Conservation (phyloP, 2,113 vertebrate species). For the Collichthys lucidus region DNA sequence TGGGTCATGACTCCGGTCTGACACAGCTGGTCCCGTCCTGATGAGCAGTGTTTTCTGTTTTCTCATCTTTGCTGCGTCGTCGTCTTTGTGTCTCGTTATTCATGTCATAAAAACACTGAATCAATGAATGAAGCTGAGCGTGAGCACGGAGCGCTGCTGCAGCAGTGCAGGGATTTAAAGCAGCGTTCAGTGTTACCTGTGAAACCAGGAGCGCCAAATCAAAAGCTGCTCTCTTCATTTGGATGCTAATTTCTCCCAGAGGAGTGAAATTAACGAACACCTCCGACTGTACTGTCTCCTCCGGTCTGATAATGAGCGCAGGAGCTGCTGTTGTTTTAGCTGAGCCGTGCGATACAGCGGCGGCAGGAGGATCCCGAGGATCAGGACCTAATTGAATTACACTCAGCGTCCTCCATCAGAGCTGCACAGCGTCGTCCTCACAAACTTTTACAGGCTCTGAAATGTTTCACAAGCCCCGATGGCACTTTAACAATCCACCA, state of each 20-base stretch:
- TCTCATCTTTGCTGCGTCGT: no score
- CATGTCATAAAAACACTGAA: no score
- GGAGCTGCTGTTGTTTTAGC: conserved; percentile 26
- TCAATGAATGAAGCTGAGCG: no score
- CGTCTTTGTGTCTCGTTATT: no score
- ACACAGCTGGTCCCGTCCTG: no score
- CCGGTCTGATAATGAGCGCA: conserved; percentile 22
- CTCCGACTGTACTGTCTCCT: conserved; percentile 6
- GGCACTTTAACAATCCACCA: not conserved
- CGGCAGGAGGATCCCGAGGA: conserved; percentile 25
- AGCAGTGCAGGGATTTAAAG: no score
- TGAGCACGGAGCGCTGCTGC: no score
- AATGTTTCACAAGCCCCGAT: not conserved
- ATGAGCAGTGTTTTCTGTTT: no score
- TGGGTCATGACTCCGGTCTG: no score
- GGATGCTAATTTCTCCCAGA: conserved; percentile 29
- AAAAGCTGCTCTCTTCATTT: conserved; percentile 15
- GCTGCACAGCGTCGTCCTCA: not conserved
- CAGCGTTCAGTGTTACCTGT: not conserved
- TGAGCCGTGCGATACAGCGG: conserved; percentile 18
- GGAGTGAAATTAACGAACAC: conserved; percentile 31
- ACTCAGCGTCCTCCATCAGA: not conserved
- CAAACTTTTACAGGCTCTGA: not conserved
- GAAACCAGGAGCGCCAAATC: conserved; percentile 8
- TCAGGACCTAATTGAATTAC: conserved; percentile 22